Evolutionary conservation across 92 coral and sea anemone genomes (phyloP), one percentile per base, ranked within the genome.

Genomic region (Pocillopora meandrina): DNA sequence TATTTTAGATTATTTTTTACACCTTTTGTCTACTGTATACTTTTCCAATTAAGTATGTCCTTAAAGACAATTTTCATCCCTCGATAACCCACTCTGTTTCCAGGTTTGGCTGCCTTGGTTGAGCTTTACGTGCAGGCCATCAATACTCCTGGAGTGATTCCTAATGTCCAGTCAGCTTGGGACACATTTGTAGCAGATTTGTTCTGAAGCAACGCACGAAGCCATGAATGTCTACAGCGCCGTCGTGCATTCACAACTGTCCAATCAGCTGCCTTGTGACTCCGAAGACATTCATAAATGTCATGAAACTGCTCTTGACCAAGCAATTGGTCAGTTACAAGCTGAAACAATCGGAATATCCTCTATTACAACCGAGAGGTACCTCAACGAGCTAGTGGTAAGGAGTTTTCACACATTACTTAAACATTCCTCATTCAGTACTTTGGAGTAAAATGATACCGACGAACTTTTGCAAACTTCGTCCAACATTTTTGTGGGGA

Each of bases 81-180:
- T 23, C 26, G 26, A 23, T 23, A 23, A 23, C 26, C 26, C 26
- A 23, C 26, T 23, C 26, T 23, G 26, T 57, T 57, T 57, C 60
- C 58, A 88, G 91, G 88, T 12, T 81, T 92, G 0, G 95, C 90
- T 17, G 77, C 89, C 3, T 83, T 92, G 80, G 89, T 89, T 34
- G 87, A 89, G 60, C 69, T 88, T 17, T 92, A 92, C 63, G 89
- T 89, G 61, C 61, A 86, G 2, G 92, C 95, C 0, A 81, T 89
- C 76, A 89, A 92, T 77, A 77, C 20, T 23, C 95, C 95, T 1
- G 90, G 89, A 18, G 91, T 87, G 2, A 88, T 92, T 49, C 95
- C 95, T 3, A 90, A 89, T 16, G 56, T 92, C 23, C 87, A 89
- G 80, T 78, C 80, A 21, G 87, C 92, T 42, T 92, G 95, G 95